Percentiles rank a stretch among this genome's conserved stretches.
Evolutionary conservation across 2,888 invertebrate genomes (phyloP).

Genomic region (Heliconius sara): DNA sequence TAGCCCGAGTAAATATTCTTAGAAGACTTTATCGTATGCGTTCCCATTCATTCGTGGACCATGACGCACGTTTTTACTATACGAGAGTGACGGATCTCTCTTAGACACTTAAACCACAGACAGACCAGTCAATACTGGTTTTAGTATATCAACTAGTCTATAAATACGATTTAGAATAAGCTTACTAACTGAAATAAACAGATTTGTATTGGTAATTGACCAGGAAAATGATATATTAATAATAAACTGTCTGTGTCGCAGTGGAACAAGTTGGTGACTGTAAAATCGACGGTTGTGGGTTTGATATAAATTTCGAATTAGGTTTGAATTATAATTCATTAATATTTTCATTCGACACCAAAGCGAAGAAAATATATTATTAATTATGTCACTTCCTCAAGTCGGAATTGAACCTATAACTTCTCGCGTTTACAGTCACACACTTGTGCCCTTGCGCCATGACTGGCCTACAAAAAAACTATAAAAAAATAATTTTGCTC

Average conservation of each 20-base stretch:
- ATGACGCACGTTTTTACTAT: constrained; percentile 56
- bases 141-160: constrained; percentile 53
- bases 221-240: constrained; percentile 19
- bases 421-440: no score
- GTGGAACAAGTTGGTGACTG: no score
- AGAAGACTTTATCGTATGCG: constrained; percentile 71
- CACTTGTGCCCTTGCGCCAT: no score
- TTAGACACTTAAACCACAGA: constrained; percentile 48
- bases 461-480: no score
- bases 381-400: no score
- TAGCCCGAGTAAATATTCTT: constrained; percentile 72
- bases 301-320: no score
- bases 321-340: no score
- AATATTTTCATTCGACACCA: no score
- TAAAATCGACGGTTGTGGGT: no score
- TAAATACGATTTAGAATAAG: constrained; percentile 29
- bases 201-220: constrained; percentile 9
- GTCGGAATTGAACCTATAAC: no score
- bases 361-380: no score
- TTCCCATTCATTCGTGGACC: constrained; percentile 73
- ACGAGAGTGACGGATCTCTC: constrained; percentile 51
- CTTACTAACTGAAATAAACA: constrained; percentile 14
- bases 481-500: constrained; percentile 10
- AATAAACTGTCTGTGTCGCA: neutral
- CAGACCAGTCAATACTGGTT: constrained; percentile 58